Evolutionary conservation across 2,113 vertebrate genomes (phyloP).

Genomic region (Redunca redunca): DNA sequence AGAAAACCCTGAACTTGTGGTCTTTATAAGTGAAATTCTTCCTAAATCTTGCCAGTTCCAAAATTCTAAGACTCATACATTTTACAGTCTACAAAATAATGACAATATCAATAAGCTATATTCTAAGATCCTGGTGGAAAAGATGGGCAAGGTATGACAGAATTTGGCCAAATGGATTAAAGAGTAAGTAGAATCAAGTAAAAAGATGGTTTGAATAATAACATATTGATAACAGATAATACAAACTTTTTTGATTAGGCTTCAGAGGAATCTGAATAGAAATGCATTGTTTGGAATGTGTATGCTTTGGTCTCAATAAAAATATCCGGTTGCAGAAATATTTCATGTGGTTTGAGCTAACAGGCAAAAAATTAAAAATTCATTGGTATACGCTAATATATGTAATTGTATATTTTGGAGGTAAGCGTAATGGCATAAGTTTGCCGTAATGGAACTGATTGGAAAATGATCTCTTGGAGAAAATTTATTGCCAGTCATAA

Average conservation of each 20-base stretch:
- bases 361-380: constrained; percentile 78
- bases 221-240: constrained; percentile 85
- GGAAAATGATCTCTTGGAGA: constrained; percentile 77
- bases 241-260: constrained; percentile 83
- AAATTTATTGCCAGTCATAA: constrained; percentile 64
- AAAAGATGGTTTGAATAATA: constrained; percentile 73
- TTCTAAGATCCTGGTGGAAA: neutral
- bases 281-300: constrained; percentile 84
- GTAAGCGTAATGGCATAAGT: constrained; percentile 59
- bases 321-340: constrained; percentile 78
- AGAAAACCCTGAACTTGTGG: neutral
- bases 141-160: neutral
- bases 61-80: neutral
- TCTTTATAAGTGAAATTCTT: constrained; percentile 8
- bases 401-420: constrained; percentile 77
- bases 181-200: constrained; percentile 64
- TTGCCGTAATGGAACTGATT: constrained; percentile 73
- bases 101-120: neutral
- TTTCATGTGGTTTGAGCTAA: constrained; percentile 82
- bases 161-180: neutral
- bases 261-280: constrained; percentile 81
- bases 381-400: constrained; percentile 72
- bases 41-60: neutral
- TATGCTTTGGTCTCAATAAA: constrained; percentile 76
- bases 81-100: neutral